A percentile compares a stretch with the other conserved stretches of the same genome.
These are phyloP conservation scores for Tetragonula clypearis DNA, from an alignment of 1,140 invertebrate genomes.

Conservation along the genomic window DNA sequence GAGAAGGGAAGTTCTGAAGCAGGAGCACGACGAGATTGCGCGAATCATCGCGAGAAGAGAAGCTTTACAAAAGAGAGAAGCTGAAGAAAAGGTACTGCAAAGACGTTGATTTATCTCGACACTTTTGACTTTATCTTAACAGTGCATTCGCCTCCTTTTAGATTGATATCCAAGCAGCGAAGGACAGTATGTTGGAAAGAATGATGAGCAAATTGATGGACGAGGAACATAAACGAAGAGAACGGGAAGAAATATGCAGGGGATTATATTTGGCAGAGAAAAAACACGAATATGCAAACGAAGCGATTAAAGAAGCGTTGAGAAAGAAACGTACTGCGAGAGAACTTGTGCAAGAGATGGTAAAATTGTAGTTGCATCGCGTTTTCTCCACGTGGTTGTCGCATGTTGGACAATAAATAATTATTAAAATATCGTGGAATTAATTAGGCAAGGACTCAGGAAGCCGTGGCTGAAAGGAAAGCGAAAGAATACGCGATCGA, in stretches of 20 bases:
- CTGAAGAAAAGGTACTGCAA: slow-evolving; percentile 23
- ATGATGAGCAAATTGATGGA: slow-evolving; percentile 12
- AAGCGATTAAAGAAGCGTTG: neutral
- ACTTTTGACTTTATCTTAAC: neutral
- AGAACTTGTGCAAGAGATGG: slow-evolving; percentile 22
- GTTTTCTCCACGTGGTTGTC: too few relatives aligned
- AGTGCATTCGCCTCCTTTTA: neutral
- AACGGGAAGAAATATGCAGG: slow-evolving; percentile 18
- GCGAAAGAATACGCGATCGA: slow-evolving; percentile 28
- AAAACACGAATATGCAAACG: neutral
- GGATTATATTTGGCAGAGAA: slow-evolving; percentile 30
- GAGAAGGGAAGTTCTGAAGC: slow-evolving; percentile 22
- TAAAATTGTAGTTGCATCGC: neutral
- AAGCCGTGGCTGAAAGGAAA: neutral
- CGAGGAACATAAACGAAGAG: neutral
- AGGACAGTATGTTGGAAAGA: neutral
- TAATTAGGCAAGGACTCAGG: neutral
- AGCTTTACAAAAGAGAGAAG: slow-evolving; percentile 5
- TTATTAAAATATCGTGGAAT: neutral
- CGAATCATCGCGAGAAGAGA: slow-evolving; percentile 32
- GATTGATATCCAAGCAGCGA: neutral
- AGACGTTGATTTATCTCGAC: neutral
- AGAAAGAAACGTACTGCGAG: slow-evolving; percentile 2
- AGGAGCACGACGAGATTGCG: slow-evolving; percentile 40
- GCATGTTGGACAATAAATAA: neutral